Evolutionary conservation across 2,888 invertebrate species (phyloP), one percentile per base, ranked within the genome.

Genomic region (Drosophila antonietae): DNA sequence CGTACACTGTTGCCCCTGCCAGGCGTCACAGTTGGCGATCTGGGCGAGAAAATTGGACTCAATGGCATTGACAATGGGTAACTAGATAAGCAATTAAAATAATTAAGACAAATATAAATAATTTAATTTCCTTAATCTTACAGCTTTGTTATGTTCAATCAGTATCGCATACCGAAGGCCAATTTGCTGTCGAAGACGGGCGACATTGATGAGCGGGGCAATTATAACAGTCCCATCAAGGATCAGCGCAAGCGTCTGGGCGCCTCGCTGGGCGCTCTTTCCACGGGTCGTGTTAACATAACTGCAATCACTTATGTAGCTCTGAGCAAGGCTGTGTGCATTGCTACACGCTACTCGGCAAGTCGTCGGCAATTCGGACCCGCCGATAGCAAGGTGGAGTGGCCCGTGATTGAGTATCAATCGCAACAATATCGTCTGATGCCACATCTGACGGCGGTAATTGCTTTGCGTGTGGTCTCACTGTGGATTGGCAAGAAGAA

Each of bases 31-130:
- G 96, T 98, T 0, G 98, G 98, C 0, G 98, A 99, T 91, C 95
- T 99, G 93, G 99, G 99, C 0, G 96, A 97, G 91, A 99, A 99
- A 93, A 94, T 97, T 47, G 98, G 97, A 0, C 94, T 98, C 10
- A 97, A 98, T 92, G 98, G 98, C 3, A 93, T 98, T 46, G 99
- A 99, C 91, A 99, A 99, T 93, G 99, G 99, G 96, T 97, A 47
- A 20, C 56, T 57, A 52, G 14, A 23, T 9, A 0, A 4, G 10
- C 2, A 3, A 39, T 23, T 23, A 0, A 28, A 12, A 20, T 44
- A 39, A 39, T 12, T 2, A 44, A 41, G 3, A 5, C 2, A 14
- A 44, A 20, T 12, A 2, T 20, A 44, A 14, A 44, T 20, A 14
- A 2, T 44, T 6, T 12, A 3, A 14, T 20, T 14, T 14, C 14